These are phyloP conservation scores for Actinostola sp. DNA, from an alignment of 92 coral and sea anemone species.

Conservation along the genomic window DNA sequence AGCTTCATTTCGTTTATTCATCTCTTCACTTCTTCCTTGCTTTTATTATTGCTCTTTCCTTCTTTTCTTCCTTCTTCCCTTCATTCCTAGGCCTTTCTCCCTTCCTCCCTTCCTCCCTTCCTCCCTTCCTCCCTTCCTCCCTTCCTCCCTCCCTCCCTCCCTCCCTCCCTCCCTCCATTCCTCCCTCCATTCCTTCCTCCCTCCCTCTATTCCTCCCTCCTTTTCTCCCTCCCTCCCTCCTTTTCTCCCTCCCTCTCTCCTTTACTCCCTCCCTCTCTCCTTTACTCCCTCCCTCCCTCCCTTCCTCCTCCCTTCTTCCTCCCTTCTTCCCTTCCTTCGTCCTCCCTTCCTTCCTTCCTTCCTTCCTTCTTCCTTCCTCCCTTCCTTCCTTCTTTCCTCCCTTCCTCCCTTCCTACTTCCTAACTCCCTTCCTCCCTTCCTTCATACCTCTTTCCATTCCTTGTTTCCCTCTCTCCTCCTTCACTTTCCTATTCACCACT, in stretches of 20 bases:
- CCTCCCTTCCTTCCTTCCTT: background rate
- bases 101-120: background rate
- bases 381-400: no score
- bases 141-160: slow-evolving; percentile 7
- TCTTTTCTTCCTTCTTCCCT: background rate
- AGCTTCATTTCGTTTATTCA: no score
- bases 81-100: no score
- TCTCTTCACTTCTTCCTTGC: no score
- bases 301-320: background rate
- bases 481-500: no score
- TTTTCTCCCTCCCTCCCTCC: background rate
- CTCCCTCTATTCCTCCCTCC: background rate
- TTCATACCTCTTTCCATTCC: no score
- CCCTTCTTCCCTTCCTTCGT: background rate
- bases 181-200: background rate
- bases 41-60: no score
- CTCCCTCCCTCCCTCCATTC: slow-evolving; percentile 1
- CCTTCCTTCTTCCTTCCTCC: no score
- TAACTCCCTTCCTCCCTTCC: no score
- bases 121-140: background rate
- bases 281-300: background rate
- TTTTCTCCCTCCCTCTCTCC: background rate
- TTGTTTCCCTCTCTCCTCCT: no score
- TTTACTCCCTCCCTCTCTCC: background rate
- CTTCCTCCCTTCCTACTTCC: no score